Conservation (phyloP, 2,888 invertebrate genomes). For the Pediacus dermestoides region DNA sequence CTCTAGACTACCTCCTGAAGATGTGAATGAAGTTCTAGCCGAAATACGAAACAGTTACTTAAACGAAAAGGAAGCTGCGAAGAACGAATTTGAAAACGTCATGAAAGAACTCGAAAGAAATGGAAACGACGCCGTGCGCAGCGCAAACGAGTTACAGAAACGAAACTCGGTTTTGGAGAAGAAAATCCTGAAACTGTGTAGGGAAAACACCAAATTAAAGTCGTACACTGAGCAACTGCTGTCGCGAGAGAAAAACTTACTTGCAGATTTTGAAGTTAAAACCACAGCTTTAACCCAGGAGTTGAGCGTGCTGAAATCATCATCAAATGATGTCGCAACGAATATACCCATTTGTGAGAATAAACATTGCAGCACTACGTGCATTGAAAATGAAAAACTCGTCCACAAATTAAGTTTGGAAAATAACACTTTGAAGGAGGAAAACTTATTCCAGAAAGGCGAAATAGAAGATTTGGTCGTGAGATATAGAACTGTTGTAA, state of each 20-base stretch:
- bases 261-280: constrained; percentile 9
- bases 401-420: constrained; percentile 6
- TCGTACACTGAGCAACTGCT: constrained; percentile 16
- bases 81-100: constrained; percentile 20
- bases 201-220: constrained; percentile 23
- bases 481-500: constrained; percentile 24
- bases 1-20: constrained; percentile 16
- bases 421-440: constrained; percentile 15
- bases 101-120: constrained; percentile 24
- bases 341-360: too few species aligned
- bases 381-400: constrained; percentile 3
- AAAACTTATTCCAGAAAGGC: constrained; percentile 20
- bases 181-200: constrained; percentile 18
- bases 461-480: constrained; percentile 21
- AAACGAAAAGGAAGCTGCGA: constrained; percentile 21
- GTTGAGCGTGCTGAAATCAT: too few species aligned
- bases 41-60: constrained; percentile 23
- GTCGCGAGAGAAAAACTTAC: constrained; percentile 13
- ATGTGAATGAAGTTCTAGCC: constrained; percentile 14
- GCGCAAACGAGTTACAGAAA: constrained; percentile 20
- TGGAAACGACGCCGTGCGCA: constrained; percentile 16
- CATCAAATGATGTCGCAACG: too few species aligned
- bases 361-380: constrained; percentile 10
- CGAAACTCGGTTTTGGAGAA: constrained; percentile 22
- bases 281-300: too few species aligned